Base-by-base conservation (phyloP, 1,140 invertebrate species). In the Aphelenchoides fujianensis region DNA sequence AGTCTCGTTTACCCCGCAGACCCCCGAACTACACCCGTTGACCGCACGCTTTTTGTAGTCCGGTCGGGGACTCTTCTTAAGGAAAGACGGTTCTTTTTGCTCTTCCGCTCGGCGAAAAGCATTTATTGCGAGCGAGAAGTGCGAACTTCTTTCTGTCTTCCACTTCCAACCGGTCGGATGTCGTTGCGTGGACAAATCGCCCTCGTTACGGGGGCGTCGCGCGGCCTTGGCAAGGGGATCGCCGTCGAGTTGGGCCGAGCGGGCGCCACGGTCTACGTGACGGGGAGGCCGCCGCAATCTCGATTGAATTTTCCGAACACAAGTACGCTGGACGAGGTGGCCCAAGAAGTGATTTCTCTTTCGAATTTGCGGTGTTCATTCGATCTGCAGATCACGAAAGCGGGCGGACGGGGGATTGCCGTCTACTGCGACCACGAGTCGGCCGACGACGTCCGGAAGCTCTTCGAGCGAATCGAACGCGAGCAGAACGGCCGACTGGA, bases 401-500 rank as follows among this genome's bases (percentile, higher is more conserved):
- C 72, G 55, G 85, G 85, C 52, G 85, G 86, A 9, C 71, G 75
- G 52, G 82, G 82, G 48, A 79, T 86, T 57, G 77, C 83, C 28
- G 74, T 86, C 7, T 79, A 83, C 59, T 85, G 84, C 79, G 85
- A 86, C 63, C 86, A 87, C 73, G 73, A 70, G n/a, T 85, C 85
- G 31, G 80, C 84, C 67, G 74, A 74, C 2, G 81, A 87, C 27
- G 72, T 86, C 30, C 71, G 82, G 35, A 35, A 69, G 37, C 64
- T 87, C 19, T 87, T 86, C 79, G 77, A 86, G n/a, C 75, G 71
- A 52, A 82, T 87, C 19, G 73, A 81, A 36, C 52, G 59, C 16
- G 85, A 86, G 68, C 85, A 86, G 67, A 71, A 83, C n/a, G 85
- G 85, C 19, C 71, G 72, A 48, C 73, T 87, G 34, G 86, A 87